Base-by-base conservation (phyloP, 1,140 invertebrate genomes). In the Limonius californicus region DNA sequence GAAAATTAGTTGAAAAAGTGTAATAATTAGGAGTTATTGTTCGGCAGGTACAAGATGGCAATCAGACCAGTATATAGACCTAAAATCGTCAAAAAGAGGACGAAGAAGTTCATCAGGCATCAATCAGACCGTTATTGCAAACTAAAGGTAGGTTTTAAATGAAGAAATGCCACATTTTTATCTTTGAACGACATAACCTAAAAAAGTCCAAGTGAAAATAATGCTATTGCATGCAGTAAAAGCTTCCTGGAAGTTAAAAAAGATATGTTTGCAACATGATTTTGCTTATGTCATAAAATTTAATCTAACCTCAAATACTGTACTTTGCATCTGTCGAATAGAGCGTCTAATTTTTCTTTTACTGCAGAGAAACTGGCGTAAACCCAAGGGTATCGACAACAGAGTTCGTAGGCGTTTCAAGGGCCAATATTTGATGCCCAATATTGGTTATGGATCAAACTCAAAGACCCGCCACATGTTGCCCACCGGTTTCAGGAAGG, bases 311-410 rank as follows among this genome's bases (percentile, higher is more conserved):
- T 35, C 32, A 35, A 8, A n/a, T n/a, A n/a, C n/a, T 35, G 32
- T 35, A 35, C 32, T n/a, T n/a, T n/a, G n/a, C n/a, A n/a, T n/a
- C n/a, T n/a, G n/a, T n/a, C n/a, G 71, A 72, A n/a, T n/a, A n/a
- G n/a, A n/a, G n/a, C n/a, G n/a, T n/a, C n/a, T n/a, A n/a, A n/a
- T n/a, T 67, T 75, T 82, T n/a, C n/a, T n/a, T n/a, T n/a, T n/a
- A n/a, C n/a, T n/a, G 42, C 71, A 90, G 87, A 79, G 85, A 62
- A 92, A 88, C 82, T 96, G 93, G 94, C 84, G 94, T 70, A 95
- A 94, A 81, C 94, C 94, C 0, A 94, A 94, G 77, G 74, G 98
- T 97, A 99, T 99, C 84, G 98, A 99, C 81, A 99, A 99, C 87
- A 88, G 97, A 83, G 97, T 99, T 8, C 87, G 98, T 68, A 89